These are phyloP conservation scores for Salmo trutta DNA, from an alignment of 2,797 vertebrate species.

Conservation along the genomic window DNA sequence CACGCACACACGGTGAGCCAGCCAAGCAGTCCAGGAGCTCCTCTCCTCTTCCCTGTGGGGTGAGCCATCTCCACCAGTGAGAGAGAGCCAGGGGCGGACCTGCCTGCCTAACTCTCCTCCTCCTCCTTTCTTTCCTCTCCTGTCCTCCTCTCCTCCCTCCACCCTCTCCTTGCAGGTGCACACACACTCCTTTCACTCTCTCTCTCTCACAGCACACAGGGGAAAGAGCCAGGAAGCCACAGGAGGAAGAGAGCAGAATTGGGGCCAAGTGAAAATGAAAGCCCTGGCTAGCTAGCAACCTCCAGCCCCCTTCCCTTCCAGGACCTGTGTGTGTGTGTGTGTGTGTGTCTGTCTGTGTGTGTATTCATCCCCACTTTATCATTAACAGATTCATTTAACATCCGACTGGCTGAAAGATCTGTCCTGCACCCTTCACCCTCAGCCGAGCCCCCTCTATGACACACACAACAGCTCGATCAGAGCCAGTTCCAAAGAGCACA, in stretches of 20 bases:
- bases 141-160: neutral
- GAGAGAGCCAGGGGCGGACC: constrained; percentile 28
- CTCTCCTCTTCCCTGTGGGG: constrained; percentile 37
- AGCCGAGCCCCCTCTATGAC: too few species aligned
- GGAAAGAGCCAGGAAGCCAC: too few species aligned
- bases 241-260: too few species aligned
- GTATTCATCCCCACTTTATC: constrained; percentile 17
- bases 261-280: too few species aligned
- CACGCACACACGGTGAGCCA: neutral
- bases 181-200: constrained; percentile 24
- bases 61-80: constrained; percentile 48
- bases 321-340: constrained; percentile 5
- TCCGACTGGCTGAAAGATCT: constrained; percentile 3
- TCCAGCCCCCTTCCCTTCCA: too few species aligned
- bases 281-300: too few species aligned
- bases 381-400: constrained; percentile 43
- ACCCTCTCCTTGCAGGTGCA: neutral
- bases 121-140: too few species aligned
- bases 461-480: too few species aligned
- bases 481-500: too few species aligned
- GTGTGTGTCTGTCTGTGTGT: neutral
- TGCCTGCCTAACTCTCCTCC: constrained; percentile 1
- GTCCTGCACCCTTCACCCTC: neutral
- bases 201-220: neutral
- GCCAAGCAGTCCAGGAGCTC: neutral